Percentiles rank a stretch among this genome's conserved stretches.
Conservation (phyloP, 2,797 vertebrate species). For the Threskiornis aethiopicus region DNA sequence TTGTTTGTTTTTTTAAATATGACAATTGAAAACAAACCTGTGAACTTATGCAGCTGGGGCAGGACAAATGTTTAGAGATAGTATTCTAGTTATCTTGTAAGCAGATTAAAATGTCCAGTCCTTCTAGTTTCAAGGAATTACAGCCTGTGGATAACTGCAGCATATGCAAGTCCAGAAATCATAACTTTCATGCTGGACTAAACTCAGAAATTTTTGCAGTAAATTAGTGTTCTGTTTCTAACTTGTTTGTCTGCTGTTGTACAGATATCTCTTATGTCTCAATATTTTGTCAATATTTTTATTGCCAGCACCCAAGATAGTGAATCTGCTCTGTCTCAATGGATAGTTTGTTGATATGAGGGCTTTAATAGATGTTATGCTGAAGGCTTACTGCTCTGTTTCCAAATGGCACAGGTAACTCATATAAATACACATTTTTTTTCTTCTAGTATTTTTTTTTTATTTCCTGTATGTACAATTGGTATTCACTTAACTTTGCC, state of each 20-base stretch:
- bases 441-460: neutral
- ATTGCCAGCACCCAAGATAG: neutral
- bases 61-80: neutral
- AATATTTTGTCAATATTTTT: neutral
- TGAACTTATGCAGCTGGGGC: neutral
- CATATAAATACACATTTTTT: neutral
- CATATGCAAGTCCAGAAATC: neutral
- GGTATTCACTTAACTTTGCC: neutral
- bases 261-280: neutral
- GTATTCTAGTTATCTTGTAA: neutral
- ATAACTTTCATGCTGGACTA: neutral
- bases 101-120: neutral
- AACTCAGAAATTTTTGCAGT: neutral
- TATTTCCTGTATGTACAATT: neutral
- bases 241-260: neutral
- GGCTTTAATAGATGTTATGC: neutral
- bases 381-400: neutral
- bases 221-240: neutral
- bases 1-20: neutral
- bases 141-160: neutral
- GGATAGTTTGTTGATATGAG: neutral
- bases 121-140: neutral
- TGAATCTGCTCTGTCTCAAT: neutral
- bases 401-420: neutral
- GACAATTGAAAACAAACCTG: neutral